Base-by-base conservation (phyloP, 2,113 vertebrate genomes). In the Grus americana region DNA sequence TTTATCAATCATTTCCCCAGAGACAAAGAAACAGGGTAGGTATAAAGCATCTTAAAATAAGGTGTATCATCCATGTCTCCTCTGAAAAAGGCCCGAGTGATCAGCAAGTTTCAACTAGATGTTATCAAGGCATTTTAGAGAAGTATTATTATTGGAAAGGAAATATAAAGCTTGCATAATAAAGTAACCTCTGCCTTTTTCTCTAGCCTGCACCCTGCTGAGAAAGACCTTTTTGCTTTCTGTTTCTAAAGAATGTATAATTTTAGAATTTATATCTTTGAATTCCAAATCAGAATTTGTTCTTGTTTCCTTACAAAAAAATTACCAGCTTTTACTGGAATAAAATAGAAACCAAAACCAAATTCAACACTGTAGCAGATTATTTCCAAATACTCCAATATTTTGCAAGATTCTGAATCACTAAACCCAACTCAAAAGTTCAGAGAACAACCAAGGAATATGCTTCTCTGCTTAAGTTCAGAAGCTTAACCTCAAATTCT, bases 11-110 rank as follows among this genome's bases (percentile, higher is more conserved):
- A 22, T 57, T 86, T 86, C 50, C 54, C n/a, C 34, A 68, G 71
- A 93, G 44, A 96, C 38, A 93, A 88, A 70, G 30, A 70, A 96
- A 78, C 23, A 17, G 27, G 30, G 92, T 65, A 88, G 93, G 93
- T 66, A 82, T 19, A 82, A 95, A 80, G 29, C 20, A 54, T 50
- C 70, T 79, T 78, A 82, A 97, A 92, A 78, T 78, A 80, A 86
- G 52, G 21, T 30, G 91, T 9, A 22, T 46, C 23, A 71, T 24
- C 36, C n/a, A 32, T 2, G 21, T 90, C 78, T 86, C 19, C 14
- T 55, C 92, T 78, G 61, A 78, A 74, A 74, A 89, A 74, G 11
- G 42, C 59, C 34, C 46, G 76, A 59, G 32, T 24, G 42, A 55
- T 79, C 54, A 54, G 29, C 38, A 76, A 59, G 42, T 30, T 47